Base-by-base conservation (phyloP, 2,113 vertebrate genomes). In the Leptobrachium ailaonicum region DNA sequence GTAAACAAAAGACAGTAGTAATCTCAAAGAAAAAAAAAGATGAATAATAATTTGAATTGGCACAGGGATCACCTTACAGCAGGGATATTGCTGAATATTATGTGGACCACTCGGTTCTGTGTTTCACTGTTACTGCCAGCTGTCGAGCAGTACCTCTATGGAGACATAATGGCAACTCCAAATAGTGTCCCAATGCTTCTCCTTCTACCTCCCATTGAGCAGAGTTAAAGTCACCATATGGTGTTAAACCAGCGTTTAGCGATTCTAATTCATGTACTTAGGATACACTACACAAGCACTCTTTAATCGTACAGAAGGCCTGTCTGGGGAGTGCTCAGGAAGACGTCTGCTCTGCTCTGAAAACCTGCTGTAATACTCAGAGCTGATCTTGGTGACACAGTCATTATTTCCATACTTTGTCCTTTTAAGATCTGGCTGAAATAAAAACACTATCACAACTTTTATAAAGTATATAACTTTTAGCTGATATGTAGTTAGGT, bases 191-290 rank as follows among this genome's bases (percentile, higher is more conserved):
- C 45, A 54, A 3, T 72, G 70, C 70, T 72, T 54, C 70, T 56
- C 70, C 44, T 10, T 32, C 76, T 47, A 71, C 69, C 69, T 72
- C 60, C 70, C 53, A 32, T 54, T 58, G 44, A 78, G 43, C 50
- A 79, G 60, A 71, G 58, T 79, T 78, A 71, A 64, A 79, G 56
- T 79, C 69, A 79, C 69, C 77, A 79, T 79, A 79, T 79, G 77
- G 77, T 72, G 77, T 71, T 79, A 79, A 79, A 79, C 68, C 69
- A 71, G 77, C 58, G 69, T 72, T 79, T 56, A 79, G 69, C 44
- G 44, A 71, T 79, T 79, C 68, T 79, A 79, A 79, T 79, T 79
- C 77, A 79, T 47, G 69, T 72, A 79, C 77, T 79, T 64, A 53
- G 77, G 77, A 79, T 79, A 53, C 77, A 79, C 77, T 72, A 64